Base-by-base conservation (phyloP, 2,113 vertebrate genomes). In the Nothoprocta pentlandii region DNA sequence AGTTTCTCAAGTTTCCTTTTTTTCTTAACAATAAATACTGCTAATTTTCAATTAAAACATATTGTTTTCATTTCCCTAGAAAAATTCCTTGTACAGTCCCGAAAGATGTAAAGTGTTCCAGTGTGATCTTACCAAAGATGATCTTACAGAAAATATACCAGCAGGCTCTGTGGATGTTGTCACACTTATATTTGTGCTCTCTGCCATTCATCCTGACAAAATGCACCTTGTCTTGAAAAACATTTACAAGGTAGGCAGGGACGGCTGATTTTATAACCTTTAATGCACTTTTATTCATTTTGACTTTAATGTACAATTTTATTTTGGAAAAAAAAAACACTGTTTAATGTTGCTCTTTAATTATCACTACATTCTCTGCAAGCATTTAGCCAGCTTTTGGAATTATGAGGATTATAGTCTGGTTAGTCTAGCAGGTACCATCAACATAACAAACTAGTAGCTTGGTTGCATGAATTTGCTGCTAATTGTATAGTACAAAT, bases 191-290 rank as follows among this genome's bases (percentile, higher is more conserved):
- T 99, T 99, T 89, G 99, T 99, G 62, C 98, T 99, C 73, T 99
- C 99, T 30, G 98, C 99, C 54, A 67, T 99, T 95, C 99, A 99
- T 93, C 99, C 99, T 12, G 98, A 99, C 64, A 99, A 99, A 98
- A 99, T 99, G 99, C 98, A 84, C 89, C 97, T 97, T 89, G 98
- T 97, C 70, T 77, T 99, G 85, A 95, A 97, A 91, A 99, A 99
- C 89, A 97, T 99, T 78, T 97, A 97, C 96, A 98, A 98, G 98
- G 99, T 99, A 96, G 97, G 92, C 82, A 41, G 39, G 53, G 7
- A 10, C 32, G 46, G 42, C 20, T 54, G 73, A 54, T 75, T 68
- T 94, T 78, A 26, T 42, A 62, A 20, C n/a, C 64, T 83, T 77
- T 67, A 63, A 64, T 82, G 15, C 34, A 16, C 22, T 71, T 87